These are phyloP conservation scores for Pomatostomus ruficeps DNA, from an alignment of 2,113 vertebrate genomes.

Conservation along the genomic window DNA sequence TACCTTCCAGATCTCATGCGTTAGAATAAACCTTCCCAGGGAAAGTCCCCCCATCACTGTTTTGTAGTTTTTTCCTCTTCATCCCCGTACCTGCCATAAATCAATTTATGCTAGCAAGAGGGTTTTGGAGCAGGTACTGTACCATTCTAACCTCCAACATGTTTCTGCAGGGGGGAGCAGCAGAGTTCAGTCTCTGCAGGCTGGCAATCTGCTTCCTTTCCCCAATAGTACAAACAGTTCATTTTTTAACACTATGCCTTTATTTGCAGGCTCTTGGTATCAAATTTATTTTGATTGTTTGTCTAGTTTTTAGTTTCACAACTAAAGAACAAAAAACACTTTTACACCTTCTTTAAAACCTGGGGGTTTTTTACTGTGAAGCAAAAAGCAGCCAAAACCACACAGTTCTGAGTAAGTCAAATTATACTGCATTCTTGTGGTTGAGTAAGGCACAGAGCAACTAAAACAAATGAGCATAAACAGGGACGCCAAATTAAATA, in stretches of 20 bases:
- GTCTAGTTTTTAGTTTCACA: constrained; percentile 57
- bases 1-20: not conserved
- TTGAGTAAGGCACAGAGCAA: constrained; percentile 56
- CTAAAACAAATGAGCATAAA: constrained; percentile 64
- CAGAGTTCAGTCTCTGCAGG: not conserved
- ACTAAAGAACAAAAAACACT: constrained; percentile 56
- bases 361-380: not conserved
- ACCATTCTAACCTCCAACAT: not conserved
- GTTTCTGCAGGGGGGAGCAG: not conserved
- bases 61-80: not conserved
- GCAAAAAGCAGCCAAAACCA: constrained; percentile 52
- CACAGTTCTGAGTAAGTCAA: constrained; percentile 49
- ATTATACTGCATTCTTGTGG: constrained; percentile 61
- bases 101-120: not conserved
- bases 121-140: not conserved
- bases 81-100: not conserved
- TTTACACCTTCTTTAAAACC: constrained; percentile 32
- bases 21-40: not conserved
- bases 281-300: constrained; percentile 50
- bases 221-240: not conserved
- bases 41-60: not conserved
- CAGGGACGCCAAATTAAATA: constrained; percentile 65
- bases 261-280: constrained; percentile 13
- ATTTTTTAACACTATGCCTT: constrained; percentile 10
- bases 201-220: not conserved